These are phyloP conservation scores for Bibio marci DNA, from an alignment of 2,888 invertebrate genomes.

Conservation along the genomic window DNA sequence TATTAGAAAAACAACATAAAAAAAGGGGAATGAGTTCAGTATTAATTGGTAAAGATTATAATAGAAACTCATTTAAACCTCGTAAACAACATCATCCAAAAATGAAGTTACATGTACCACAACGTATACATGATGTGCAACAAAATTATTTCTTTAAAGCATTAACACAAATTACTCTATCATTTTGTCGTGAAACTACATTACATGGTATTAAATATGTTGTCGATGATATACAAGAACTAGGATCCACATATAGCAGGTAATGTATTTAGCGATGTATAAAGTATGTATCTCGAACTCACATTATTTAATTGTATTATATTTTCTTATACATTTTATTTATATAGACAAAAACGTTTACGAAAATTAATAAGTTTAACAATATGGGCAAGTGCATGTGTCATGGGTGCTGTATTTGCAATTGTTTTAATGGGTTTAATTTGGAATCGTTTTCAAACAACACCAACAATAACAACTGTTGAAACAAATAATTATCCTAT, in stretches of 20 bases:
- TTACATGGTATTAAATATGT: constrained; percentile 15
- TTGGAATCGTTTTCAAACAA: constrained; percentile 15
- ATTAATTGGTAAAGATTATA: too few species aligned
- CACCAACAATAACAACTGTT: constrained; percentile 23
- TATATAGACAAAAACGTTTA: constrained; percentile 4
- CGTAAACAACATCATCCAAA: background rate
- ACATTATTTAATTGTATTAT: background rate
- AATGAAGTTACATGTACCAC: constrained; percentile 2
- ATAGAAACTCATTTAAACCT: too few species aligned
- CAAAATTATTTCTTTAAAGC: constrained; percentile 6
- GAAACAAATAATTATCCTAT: constrained; percentile 44
- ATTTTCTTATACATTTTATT: background rate
- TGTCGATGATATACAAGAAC: constrained; percentile 11
- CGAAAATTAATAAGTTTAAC: constrained; percentile 5
- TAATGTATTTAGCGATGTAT: too few species aligned
- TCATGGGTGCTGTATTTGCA: constrained; percentile 13
- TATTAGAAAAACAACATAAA: too few species aligned
- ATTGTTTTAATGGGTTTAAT: constrained; percentile 14
- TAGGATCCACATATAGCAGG: constrained; percentile 10
- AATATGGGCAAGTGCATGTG: constrained; percentile 13
- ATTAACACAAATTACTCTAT: constrained; percentile 5
- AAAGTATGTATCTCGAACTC: background rate
- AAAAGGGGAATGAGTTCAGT: background rate
- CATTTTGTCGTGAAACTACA: constrained; percentile 14
- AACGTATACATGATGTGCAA: background rate